A percentile compares a stretch with the other conserved stretches of the same genome.
Evolutionary conservation across 2,888 invertebrate species (phyloP).

Genomic region (Tortrix viridana): DNA sequence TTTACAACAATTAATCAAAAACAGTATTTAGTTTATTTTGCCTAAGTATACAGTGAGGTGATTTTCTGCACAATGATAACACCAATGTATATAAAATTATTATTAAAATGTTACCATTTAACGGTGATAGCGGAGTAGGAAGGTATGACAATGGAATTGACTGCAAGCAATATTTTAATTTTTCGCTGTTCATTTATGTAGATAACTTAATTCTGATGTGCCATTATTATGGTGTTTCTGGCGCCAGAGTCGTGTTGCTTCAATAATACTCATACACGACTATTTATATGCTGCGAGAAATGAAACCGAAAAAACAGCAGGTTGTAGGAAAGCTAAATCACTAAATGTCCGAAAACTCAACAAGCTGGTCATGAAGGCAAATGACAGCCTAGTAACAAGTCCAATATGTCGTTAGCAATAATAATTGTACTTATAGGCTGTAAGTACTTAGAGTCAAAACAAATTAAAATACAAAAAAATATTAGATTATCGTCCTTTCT

Average conservation of each 20-base stretch:
- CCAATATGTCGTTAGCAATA: slow-evolving; percentile 57
- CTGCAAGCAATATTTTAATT: slow-evolving; percentile 60
- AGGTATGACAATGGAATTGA: slow-evolving; percentile 59
- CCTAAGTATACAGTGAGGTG: slow-evolving; percentile 1
- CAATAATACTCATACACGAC: slow-evolving; percentile 17
- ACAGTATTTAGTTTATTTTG: neutral
- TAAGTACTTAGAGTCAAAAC: slow-evolving; percentile 55
- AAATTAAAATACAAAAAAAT: slow-evolving; percentile 32
- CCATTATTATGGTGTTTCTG: slow-evolving; percentile 66
- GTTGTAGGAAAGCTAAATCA: too few species aligned
- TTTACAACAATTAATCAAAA: slow-evolving; percentile 1
- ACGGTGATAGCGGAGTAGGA: neutral
- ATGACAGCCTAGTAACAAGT: slow-evolving; percentile 8
- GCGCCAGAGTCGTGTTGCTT: slow-evolving; percentile 41
- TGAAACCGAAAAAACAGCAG: too few species aligned
- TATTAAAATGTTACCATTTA: neutral
- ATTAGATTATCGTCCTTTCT: slow-evolving; percentile 25
- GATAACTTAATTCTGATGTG: slow-evolving; percentile 58
- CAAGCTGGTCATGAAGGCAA: too few species aligned
- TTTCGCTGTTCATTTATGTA: slow-evolving; percentile 50
- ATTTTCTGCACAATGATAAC: slow-evolving; percentile 6
- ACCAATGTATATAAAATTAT: too few species aligned
- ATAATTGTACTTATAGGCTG: slow-evolving; percentile 60
- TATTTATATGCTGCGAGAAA: too few species aligned
- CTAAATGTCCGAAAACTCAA: too few species aligned